phyloP scores from a whole-genome alignment of 2,113 vertebrate genomes.

The Protobothrops mucrosquamatus region DNA sequence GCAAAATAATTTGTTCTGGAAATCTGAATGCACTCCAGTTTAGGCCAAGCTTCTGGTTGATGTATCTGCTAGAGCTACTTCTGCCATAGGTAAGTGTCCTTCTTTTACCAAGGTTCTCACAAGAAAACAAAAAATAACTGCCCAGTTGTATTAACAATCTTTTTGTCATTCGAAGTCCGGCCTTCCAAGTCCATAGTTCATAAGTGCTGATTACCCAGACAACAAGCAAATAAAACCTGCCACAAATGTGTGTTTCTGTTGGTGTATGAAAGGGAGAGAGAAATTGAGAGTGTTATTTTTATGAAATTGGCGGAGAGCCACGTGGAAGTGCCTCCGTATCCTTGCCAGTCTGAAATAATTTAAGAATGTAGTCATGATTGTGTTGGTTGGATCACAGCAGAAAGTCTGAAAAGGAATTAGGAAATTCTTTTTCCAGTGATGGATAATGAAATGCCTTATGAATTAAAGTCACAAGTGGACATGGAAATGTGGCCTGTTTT shows the following conservation, averaged over 20 bases:
- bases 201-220: constrained; percentile 61
- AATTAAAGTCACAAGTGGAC: not conserved
- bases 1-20: constrained; percentile 48
- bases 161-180: constrained; percentile 27
- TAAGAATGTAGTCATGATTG: constrained; percentile 61
- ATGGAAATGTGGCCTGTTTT: not conserved
- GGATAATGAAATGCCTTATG: not conserved
- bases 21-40: constrained; percentile 57
- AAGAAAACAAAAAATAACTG: constrained; percentile 74
- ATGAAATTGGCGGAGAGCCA: constrained; percentile 38
- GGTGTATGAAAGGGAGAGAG: not conserved
- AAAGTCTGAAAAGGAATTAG: not conserved
- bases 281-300: not conserved
- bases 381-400: not conserved
- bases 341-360: constrained; percentile 58
- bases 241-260: constrained; percentile 36
- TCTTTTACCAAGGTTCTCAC: constrained; percentile 72
- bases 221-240: not conserved
- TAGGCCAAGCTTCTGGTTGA: constrained; percentile 65
- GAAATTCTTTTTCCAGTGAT: not conserved
- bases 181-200: constrained; percentile 60
- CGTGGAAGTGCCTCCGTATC: not conserved
- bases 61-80: constrained; percentile 70
- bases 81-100: constrained; percentile 63
- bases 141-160: constrained; percentile 73